Base-by-base conservation (phyloP, 2,113 vertebrate species). In the Tamias sibiricus region DNA sequence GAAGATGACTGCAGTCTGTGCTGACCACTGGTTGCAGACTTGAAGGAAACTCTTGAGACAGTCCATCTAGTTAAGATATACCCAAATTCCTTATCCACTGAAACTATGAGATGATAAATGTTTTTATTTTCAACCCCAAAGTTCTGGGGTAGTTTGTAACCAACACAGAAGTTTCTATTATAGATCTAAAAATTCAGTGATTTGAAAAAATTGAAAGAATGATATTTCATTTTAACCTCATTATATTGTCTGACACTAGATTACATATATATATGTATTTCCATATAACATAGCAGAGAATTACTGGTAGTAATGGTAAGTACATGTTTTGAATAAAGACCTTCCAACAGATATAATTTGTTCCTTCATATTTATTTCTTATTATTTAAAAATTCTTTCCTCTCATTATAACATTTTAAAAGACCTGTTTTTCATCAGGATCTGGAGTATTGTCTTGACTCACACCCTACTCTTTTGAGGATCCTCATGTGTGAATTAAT, bases 311-410 rank as follows among this genome's bases (percentile, higher is more conserved):
- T 91, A 71, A 28, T 68, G 13, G 17, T 79, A 81, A 85, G 9
- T 80, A 35, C 2, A 35, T 35, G 22, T 75, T 95, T 90, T 94
- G 47, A 96, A 68, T 83, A 87, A 94, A 77, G 14, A 11, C 80
- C n/a, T 92, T 96, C 79, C 52, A 81, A 69, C 24, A 91, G 14
- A 44, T 68, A 89, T 69, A 72, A 59, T 81, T 86, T 96, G 10
- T 71, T 87, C 42, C 32, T 85, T 80, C 35, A 14, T 80, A 42
- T 84, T 89, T 87, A 28, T 90, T 79, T 95, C 19, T 75, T 8
- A 59, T 87, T 57, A 72, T 37, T 86, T n/a, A 88, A 52, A 75
- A 44, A 14, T 42, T 9, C 40, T 79, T 79, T 57, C 71, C 32
- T 84, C 64, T 84, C 80, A 20, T 8, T 86, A 9, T 72, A 91